Conservation (phyloP, 2,888 invertebrate genomes). For the Conops quadrifasciatus region DNA sequence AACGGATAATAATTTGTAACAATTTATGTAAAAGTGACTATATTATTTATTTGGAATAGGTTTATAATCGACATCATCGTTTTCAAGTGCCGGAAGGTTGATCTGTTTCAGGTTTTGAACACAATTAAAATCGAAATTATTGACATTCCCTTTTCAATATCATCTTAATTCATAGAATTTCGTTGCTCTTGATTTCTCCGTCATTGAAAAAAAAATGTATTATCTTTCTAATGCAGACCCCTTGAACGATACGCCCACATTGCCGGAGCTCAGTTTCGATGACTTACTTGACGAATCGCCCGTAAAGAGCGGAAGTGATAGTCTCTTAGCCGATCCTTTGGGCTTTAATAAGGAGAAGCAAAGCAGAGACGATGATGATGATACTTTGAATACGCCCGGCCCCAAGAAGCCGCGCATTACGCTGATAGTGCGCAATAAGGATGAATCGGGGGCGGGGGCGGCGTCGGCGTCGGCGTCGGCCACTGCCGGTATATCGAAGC, state of each 20-base stretch:
- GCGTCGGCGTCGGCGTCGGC: too few species aligned
- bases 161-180: too few species aligned
- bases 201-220: slow-evolving; percentile 40
- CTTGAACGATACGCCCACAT: slow-evolving; percentile 50
- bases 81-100: too few species aligned
- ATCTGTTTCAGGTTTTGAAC: too few species aligned
- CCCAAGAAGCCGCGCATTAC: slow-evolving; percentile 46
- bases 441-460: slow-evolving; percentile 16
- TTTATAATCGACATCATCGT: too few species aligned
- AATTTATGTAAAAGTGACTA: too few species aligned
- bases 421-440: neutral
- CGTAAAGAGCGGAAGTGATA: slow-evolving; percentile 39
- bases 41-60: too few species aligned
- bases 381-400: slow-evolving; percentile 52
- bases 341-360: slow-evolving; percentile 40
- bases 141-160: too few species aligned
- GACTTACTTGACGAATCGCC: slow-evolving; percentile 55
- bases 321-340: slow-evolving; percentile 37
- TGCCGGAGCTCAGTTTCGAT: slow-evolving; percentile 57
- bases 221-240: slow-evolving; percentile 47
- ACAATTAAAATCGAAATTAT: too few species aligned
- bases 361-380: slow-evolving; percentile 45
- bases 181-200: too few species aligned
- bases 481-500: neutral
- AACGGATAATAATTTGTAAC: too few species aligned